These are phyloP conservation scores for Muscicapa striata DNA, from an alignment of 2,797 vertebrate species.

Conservation along the genomic window DNA sequence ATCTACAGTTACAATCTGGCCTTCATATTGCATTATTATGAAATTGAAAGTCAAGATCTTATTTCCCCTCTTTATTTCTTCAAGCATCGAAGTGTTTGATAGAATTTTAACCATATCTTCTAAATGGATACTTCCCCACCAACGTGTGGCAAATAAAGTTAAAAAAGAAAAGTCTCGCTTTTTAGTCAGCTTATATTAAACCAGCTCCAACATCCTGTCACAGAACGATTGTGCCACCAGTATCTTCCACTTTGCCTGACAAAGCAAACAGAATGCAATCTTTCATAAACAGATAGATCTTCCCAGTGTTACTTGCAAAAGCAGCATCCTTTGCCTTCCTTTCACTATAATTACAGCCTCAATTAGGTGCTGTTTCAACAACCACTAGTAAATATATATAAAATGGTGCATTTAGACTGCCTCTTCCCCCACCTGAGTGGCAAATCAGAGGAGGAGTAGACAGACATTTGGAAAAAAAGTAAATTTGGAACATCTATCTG, in stretches of 20 bases:
- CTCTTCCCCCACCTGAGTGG: background rate
- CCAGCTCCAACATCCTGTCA: background rate
- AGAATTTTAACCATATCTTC: background rate
- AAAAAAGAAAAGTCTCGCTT: background rate
- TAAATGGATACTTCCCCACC: slow-evolving; percentile 4
- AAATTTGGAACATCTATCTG: background rate
- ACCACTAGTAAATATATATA: background rate
- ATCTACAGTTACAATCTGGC: slow-evolving; percentile 46
- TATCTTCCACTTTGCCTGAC: background rate
- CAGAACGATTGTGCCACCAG: background rate
- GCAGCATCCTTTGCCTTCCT: background rate
- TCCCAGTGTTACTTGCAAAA: background rate
- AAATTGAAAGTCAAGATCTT: slow-evolving; percentile 46
- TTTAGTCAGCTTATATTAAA: background rate
- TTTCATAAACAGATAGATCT: background rate
- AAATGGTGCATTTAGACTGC: accelerated
- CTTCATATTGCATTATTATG: slow-evolving; percentile 55
- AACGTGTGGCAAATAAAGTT: background rate
- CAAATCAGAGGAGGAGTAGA: background rate
- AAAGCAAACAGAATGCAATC: background rate
- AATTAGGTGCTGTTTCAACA: background rate
- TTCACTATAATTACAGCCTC: background rate
- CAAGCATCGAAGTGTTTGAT: background rate
- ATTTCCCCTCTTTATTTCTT: background rate
- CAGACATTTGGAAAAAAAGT: background rate